Evolutionary conservation across 1,140 invertebrate species (phyloP).

Genomic region (Lordiphosa stackelbergi): DNA sequence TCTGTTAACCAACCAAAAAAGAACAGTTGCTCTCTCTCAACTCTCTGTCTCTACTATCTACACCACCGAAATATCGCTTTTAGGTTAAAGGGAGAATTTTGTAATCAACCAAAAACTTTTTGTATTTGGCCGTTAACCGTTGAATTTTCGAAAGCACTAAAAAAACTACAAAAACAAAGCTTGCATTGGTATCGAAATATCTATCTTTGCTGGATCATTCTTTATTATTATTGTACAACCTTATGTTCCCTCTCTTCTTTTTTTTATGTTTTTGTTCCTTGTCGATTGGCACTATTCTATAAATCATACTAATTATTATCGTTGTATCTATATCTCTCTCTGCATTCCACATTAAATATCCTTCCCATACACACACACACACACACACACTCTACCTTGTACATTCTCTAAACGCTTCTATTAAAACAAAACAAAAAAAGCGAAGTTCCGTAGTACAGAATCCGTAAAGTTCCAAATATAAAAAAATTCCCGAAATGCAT

Average conservation of each 20-base stretch:
- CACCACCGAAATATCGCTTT: conserved; percentile 68
- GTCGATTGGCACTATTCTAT: conserved; percentile 53
- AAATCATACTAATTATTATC: conserved; percentile 48
- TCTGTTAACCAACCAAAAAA: conserved; percentile 3
- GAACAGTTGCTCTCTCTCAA: conserved; percentile 17
- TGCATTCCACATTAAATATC: conserved; percentile 48
- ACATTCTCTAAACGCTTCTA: conserved; percentile 67
- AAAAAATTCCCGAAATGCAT: conserved; percentile 61
- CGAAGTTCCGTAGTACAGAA: conserved; percentile 50
- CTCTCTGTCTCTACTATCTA: conserved; percentile 19
- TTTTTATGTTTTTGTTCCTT: conserved; percentile 58
- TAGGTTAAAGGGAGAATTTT: conserved; percentile 75
- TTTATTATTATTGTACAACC: conserved; percentile 45
- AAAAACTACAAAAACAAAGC: conserved; percentile 41
- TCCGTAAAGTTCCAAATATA: conserved; percentile 45
- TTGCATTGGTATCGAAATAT: conserved; percentile 53
- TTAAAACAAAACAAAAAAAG: conserved; percentile 37
- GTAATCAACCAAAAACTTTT: conserved; percentile 59
- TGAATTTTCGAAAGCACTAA: conserved; percentile 73
- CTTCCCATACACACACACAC: neutral
- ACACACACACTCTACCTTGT: conserved; percentile 31
- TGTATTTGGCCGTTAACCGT: conserved; percentile 57
- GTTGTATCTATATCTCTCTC: conserved; percentile 59
- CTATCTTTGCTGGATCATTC: conserved; percentile 27
- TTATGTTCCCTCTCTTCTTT: conserved; percentile 50